Conservation (phyloP, 37 sponge, comb jelly and placozoan species). For the Sycon ciliatum region DNA sequence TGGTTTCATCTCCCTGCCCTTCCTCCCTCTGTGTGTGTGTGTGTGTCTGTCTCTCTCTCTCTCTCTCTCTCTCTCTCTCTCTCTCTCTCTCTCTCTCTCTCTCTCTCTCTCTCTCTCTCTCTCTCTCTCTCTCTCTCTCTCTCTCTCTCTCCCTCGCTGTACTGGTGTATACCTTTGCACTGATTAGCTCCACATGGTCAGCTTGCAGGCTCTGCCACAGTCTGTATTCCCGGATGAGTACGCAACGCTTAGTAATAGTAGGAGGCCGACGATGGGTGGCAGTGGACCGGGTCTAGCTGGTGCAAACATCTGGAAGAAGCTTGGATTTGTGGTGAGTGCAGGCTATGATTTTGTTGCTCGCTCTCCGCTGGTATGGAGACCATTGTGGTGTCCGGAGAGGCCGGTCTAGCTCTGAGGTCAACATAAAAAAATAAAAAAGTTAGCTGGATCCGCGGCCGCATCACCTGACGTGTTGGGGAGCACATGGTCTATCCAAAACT, state of each 20-base stretch:
- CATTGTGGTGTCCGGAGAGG: too few species aligned
- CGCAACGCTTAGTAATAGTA: constrained; percentile 2
- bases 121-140: not conserved
- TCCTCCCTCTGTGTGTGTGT: too few species aligned
- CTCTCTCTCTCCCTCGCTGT: not conserved
- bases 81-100: not conserved
- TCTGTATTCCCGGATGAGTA: constrained; percentile 66
- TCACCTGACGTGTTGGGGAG: too few species aligned
- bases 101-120: not conserved
- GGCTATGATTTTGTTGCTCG: too few species aligned
- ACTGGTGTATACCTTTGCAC: not conserved
- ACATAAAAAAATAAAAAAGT: too few species aligned
- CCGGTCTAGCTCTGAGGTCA: too few species aligned
- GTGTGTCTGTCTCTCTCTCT: not conserved
- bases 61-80: not conserved
- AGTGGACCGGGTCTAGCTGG: not conserved
- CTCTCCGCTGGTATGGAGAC: too few species aligned
- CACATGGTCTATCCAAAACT: too few species aligned
- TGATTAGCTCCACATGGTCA: constrained; percentile 37
- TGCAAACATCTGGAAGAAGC: constrained; percentile 68
- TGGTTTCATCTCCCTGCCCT: constrained; percentile 1
- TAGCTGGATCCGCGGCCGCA: too few species aligned
- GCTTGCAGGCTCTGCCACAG: constrained; percentile 38
- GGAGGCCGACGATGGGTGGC: not conserved
- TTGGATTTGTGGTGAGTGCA: constrained; percentile 54